phyloP scores from a whole-genome alignment of 1,140 invertebrate genomes.

The Phocides pigmalion region DNA sequence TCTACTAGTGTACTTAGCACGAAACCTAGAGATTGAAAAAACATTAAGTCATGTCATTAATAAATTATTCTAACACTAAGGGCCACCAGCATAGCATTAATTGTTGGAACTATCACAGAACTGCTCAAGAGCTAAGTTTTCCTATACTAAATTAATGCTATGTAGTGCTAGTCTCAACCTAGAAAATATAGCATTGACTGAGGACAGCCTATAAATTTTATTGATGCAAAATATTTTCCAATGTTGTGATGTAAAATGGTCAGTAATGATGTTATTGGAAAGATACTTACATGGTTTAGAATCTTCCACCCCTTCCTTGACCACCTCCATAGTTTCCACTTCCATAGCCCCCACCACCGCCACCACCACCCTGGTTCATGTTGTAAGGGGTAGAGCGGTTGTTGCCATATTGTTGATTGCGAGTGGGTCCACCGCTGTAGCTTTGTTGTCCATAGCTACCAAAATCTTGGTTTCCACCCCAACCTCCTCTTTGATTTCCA shows the following conservation, averaged over 20 bases:
- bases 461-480: conserved; percentile 86
- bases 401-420: conserved; percentile 87
- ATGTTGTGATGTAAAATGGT: conserved; percentile 30
- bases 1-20: conserved; percentile 84
- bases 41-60: conserved; percentile 67
- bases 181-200: conserved; percentile 39
- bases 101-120: conserved; percentile 55
- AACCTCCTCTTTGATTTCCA: conserved; percentile 61
- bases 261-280: conserved; percentile 20
- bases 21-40: conserved; percentile 84
- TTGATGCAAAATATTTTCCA: conserved; percentile 34
- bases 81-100: conserved; percentile 78
- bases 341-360: conserved; percentile 78
- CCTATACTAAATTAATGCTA: conserved; percentile 76
- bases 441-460: conserved; percentile 90
- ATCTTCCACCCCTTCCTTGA: conserved; percentile 65
- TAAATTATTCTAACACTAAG: conserved; percentile 50
- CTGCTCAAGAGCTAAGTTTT: conserved; percentile 44
- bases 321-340: conserved; percentile 65
- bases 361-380: conserved; percentile 83
- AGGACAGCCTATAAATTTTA: conserved; percentile 34
- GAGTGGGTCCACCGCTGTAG: conserved; percentile 89
- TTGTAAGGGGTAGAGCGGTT: conserved; percentile 88
- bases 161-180: conserved; percentile 60
- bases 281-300: conserved; percentile 70